Evolutionary conservation across 2,888 invertebrate genomes (phyloP).

Genomic region (Trichopria drosophilae): DNA sequence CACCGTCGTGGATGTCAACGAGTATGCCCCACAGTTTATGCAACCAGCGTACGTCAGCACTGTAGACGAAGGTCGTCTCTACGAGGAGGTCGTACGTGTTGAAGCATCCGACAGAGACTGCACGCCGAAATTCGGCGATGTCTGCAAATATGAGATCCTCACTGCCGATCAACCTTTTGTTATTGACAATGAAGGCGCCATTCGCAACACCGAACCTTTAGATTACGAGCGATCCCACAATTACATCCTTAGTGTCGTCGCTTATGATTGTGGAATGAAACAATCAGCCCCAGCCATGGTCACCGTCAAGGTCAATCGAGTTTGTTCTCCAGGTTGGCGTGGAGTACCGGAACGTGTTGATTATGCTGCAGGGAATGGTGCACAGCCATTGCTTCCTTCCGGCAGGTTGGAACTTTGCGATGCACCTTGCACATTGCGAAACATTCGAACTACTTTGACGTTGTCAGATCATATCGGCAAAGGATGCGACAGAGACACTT

Average conservation of each 20-base stretch:
- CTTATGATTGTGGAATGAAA: slow-evolving; percentile 96
- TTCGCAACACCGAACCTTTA: slow-evolving; percentile 90
- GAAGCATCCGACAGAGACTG: slow-evolving; percentile 93
- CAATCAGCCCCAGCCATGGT: slow-evolving; percentile 93
- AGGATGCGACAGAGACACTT: slow-evolving; percentile 94
- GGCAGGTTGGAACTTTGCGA: slow-evolving; percentile 71
- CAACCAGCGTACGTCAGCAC: slow-evolving; percentile 88
- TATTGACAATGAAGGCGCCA: slow-evolving; percentile 89
- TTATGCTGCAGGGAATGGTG: slow-evolving; percentile 78
- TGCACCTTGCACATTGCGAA: slow-evolving; percentile 63
- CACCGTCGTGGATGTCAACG: slow-evolving; percentile 94
- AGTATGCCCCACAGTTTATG: slow-evolving; percentile 89
- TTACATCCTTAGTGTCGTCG: slow-evolving; percentile 94
- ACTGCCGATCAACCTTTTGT: slow-evolving; percentile 88
- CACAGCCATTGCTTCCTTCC: slow-evolving; percentile 78
- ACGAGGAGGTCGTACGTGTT: slow-evolving; percentile 87
- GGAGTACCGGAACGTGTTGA: slow-evolving; percentile 83
- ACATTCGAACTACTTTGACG: slow-evolving; percentile 66
- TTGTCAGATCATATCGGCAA: slow-evolving; percentile 87
- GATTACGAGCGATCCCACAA: slow-evolving; percentile 92
- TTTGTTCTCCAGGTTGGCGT: slow-evolving; percentile 60
- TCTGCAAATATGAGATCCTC: slow-evolving; percentile 96
- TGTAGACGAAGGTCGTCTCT: slow-evolving; percentile 87
- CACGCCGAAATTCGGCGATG: slow-evolving; percentile 91
- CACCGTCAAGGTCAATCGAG: slow-evolving; percentile 82